Percentiles rank a stretch among this genome's conserved stretches.
Conservation (phyloP, 2,797 vertebrate genomes). For the Enteromius radiatus region DNA sequence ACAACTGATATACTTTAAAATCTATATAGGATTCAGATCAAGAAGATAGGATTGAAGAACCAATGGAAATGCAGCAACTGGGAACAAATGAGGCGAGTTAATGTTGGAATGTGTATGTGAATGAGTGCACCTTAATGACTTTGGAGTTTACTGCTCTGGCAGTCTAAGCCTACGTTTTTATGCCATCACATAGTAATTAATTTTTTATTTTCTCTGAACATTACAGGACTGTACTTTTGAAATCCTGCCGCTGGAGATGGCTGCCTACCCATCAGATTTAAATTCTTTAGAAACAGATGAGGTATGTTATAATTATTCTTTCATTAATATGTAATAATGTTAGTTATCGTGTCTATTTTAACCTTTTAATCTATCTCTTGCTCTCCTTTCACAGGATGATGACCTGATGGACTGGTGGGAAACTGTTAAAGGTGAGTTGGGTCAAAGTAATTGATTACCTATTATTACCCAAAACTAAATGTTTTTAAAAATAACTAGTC, state of each 20-base stretch:
- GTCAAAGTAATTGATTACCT: slow-evolving; percentile 46
- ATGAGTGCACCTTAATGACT: background rate
- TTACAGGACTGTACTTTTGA: slow-evolving; percentile 68
- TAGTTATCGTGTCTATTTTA: background rate
- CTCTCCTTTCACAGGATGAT: slow-evolving; percentile 49
- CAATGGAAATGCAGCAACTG: slow-evolving; percentile 68
- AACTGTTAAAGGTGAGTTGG: slow-evolving; percentile 57
- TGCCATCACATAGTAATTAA: background rate
- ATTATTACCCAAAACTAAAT: background rate
- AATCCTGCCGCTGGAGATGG: slow-evolving; percentile 71
- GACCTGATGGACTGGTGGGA: slow-evolving; percentile 61
- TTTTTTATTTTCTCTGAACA: slow-evolving; percentile 41
- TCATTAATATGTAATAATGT: background rate
- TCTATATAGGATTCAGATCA: slow-evolving; percentile 43
- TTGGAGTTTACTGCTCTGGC: background rate
- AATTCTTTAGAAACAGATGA: slow-evolving; percentile 19
- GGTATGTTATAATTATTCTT: slow-evolving; percentile 47
- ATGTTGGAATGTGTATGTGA: background rate
- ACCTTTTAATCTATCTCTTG: background rate
- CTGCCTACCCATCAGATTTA: slow-evolving; percentile 64
- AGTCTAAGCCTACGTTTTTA: too few relatives aligned
- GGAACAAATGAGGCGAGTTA: slow-evolving; percentile 58
- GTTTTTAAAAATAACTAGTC: background rate
- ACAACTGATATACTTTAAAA: background rate
- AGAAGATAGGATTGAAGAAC: slow-evolving; percentile 58